Percentiles rank a stretch among this genome's conserved stretches.
Evolutionary conservation across 1,140 invertebrate genomes (phyloP).

Genomic region (Rhizoglyphus robini): DNA sequence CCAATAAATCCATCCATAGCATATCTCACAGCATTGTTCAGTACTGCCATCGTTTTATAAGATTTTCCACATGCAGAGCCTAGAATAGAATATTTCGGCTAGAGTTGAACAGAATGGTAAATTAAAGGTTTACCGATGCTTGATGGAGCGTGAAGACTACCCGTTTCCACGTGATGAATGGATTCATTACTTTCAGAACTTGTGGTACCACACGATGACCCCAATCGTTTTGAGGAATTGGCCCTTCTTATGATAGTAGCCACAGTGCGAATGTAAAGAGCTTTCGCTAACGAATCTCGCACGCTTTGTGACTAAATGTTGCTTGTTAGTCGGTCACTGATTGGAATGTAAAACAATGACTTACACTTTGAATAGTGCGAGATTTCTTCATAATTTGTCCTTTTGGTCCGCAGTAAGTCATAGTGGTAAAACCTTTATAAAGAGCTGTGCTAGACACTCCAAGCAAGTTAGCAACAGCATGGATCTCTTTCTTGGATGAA

Average conservation of each 20-base stretch:
- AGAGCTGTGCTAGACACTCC: conserved; percentile 60
- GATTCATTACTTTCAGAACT: conserved; percentile 82
- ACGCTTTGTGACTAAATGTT: conserved; percentile 56
- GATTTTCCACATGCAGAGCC: conserved; percentile 71
- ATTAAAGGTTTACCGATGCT: conserved; percentile 15
- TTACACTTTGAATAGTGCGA: conserved; percentile 62
- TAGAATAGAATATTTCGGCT: conserved; percentile 40
- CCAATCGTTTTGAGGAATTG: conserved; percentile 73
- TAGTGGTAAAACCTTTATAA: conserved; percentile 62
- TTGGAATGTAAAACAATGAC: conserved; percentile 21
- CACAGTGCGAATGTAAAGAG: conserved; percentile 83
- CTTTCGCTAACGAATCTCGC: conserved; percentile 75
- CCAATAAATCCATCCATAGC: conserved; percentile 81
- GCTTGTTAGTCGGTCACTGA: background rate
- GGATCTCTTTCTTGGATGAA: conserved; percentile 42
- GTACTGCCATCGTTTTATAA: conserved; percentile 58
- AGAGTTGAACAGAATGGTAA: background rate
- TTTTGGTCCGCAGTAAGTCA: conserved; percentile 58
- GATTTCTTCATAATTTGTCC: conserved; percentile 68
- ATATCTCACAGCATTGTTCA: conserved; percentile 78
- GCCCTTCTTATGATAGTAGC: conserved; percentile 80
- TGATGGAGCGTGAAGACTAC: conserved; percentile 57
- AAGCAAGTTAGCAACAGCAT: conserved; percentile 65
- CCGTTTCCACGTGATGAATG: conserved; percentile 54
- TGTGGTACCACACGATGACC: conserved; percentile 66